Conservation (phyloP, 2,797 vertebrate species). For the Setipinna tenuifilis region DNA sequence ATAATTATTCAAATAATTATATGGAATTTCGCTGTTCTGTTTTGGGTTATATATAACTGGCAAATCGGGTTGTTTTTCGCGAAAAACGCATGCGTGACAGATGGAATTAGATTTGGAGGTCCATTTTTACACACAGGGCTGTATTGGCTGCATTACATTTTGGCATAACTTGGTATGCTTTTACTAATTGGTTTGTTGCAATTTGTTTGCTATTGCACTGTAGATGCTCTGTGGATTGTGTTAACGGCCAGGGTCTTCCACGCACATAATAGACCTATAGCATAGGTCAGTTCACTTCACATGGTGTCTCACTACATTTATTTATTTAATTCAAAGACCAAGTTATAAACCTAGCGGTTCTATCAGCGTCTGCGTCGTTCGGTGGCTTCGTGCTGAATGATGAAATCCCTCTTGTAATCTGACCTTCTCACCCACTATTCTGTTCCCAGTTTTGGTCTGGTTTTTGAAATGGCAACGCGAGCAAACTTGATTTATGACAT, state of each 20-base stretch:
- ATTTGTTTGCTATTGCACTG: not conserved
- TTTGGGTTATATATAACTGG: not conserved
- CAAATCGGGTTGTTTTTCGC: not conserved
- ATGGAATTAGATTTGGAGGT: not conserved
- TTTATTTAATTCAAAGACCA: not conserved
- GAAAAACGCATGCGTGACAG: not conserved
- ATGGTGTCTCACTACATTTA: not conserved
- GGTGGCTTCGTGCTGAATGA: not conserved
- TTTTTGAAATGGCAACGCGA: conserved; percentile 23
- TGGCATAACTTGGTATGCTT: not conserved
- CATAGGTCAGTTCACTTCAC: not conserved
- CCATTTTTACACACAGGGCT: not conserved
- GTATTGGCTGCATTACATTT: not conserved
- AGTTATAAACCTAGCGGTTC: conserved; percentile 10
- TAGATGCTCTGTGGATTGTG: not conserved
- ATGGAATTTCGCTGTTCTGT: not conserved
- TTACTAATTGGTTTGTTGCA: not conserved
- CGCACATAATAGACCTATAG: not conserved
- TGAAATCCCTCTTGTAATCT: conserved; percentile 20
- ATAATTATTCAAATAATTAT: not conserved
- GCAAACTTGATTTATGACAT: conserved; percentile 19
- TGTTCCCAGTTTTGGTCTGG: conserved; percentile 20
- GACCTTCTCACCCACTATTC: conserved; percentile 7
- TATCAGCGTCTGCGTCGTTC: not conserved
- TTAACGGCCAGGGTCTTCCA: not conserved